Evolutionary conservation across 2,113 vertebrate genomes (phyloP), one percentile per base, ranked within the genome.

Genomic region (Leucopternis melanops): DNA sequence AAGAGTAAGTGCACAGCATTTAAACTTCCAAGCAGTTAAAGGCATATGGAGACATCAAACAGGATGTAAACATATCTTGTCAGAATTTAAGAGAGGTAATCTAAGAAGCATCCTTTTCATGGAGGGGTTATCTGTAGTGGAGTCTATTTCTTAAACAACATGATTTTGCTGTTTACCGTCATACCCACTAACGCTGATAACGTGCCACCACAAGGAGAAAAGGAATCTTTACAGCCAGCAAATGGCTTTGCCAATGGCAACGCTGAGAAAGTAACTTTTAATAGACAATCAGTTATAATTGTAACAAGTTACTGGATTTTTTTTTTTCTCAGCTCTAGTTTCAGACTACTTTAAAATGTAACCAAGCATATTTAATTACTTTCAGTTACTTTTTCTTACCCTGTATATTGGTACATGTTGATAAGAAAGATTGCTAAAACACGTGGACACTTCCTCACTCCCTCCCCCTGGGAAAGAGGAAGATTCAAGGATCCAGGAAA

Each of bases 41-140:
- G 58, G 73, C 91, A 97, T 85, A 95, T 54, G 81, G 95, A 96
- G 71, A 88, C 55, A 95, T 92, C 94, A 96, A 95, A 85, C 20
- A 91, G 77, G 59, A 96, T 72, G 29, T 92, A 97, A 97, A 96
- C 61, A 58, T 31, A 50, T 17, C 81, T 93, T 85, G 82, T 95
- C 17, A 22, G 65, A 97, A 96, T 77, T 84, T 72, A 92, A 79
- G 61, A 85, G 85, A 86, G 49, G 49, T 83, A 92, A 92, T 82
- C 88, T 81, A n/a, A 88, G 94, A 96, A 67, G 69, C 32, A 70
- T 59, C 50, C 22, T 70, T 59, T 91, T 72, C 29, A 74, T 45
- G 26, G 73, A 94, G 26, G 14, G 6, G 59, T 67, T 81, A 77
- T 86, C 94, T 34, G 27, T 34, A 72, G 45, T 62, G n/a, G 45